Evolutionary conservation across 2,797 vertebrate species (phyloP), one percentile per base, ranked within the genome.

Genomic region (Borostomias antarcticus): DNA sequence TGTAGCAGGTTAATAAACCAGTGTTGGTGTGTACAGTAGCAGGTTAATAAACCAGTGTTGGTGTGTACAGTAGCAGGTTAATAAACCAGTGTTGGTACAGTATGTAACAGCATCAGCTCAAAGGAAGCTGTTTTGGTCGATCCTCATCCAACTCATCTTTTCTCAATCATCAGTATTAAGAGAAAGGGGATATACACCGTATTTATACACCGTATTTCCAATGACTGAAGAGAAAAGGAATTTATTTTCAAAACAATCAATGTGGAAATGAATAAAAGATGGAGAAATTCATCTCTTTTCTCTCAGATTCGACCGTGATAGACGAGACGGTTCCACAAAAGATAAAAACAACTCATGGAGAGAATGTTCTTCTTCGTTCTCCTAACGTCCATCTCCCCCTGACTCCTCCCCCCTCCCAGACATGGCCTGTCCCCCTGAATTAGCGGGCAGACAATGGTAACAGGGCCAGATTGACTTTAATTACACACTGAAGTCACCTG

Each of bases 401-500:
- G 15, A 23, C 13, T 15, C 33, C 30, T 21, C 7, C 9, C 25
- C 13, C 30, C 59, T 37, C 25, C 45, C 6, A 13, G 11, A 9
- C 11, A 28, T 6, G 52, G n/a, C 21, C 53, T 43, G 28, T 52
- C 73, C 40, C 56, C 59, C 65, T 68, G 58, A 60, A 68, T 69
- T 47, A 51, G 17, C 40, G 11, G 26, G 9, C 76, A 71, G 56
- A 73, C 68, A 69, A 73, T 32, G 21, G 45, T 53, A 65, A 68
- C 17, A 29, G 45, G 54, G 51, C 50, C 64, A 59, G 64, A 66
- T 10, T 72, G 58, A 56, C 71, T 81, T 62, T 82, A 85, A 85
- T 84, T 69, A 77, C 66, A 84, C 10, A 0, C 6, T 84, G 72
- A 78, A 66, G 72, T 82, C 73, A 81, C 59, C 61, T 13, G 5